These are phyloP conservation scores for Styela plicata DNA, from an alignment of 23 tunicate species.

Conservation along the genomic window DNA sequence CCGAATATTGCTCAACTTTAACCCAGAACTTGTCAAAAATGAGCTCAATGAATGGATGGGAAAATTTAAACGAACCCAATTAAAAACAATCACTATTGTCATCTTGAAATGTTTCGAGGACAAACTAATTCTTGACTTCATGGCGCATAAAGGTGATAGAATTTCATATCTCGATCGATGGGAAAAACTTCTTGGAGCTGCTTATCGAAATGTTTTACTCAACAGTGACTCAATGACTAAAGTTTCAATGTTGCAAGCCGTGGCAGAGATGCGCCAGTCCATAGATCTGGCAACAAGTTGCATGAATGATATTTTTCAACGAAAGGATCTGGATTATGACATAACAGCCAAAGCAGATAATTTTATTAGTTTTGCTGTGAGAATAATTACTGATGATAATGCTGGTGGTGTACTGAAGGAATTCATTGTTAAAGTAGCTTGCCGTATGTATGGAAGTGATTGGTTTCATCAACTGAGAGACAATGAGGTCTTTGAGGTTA, in stretches of 20 bases:
- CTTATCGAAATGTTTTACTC: not conserved
- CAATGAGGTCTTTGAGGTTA: constrained; percentile 1
- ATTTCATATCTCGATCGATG: constrained; percentile 5
- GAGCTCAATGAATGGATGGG: not conserved
- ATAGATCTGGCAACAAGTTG: not conserved
- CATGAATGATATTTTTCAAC: constrained; percentile 15
- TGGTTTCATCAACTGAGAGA: constrained; percentile 17
- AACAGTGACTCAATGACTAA: not conserved
- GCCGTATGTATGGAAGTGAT: constrained; percentile 2
- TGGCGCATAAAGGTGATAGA: not conserved
- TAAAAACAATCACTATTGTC: not conserved
- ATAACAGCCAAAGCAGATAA: not conserved
- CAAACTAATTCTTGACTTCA: not conserved
- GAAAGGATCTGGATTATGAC: not conserved
- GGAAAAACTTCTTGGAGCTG: not conserved
- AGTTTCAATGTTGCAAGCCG: constrained; percentile 2
- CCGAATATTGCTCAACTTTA: constrained; percentile 4
- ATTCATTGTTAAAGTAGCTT: constrained; percentile 8
- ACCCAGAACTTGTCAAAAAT: constrained; percentile 13
- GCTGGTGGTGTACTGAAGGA: not conserved
- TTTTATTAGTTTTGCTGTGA: not conserved
- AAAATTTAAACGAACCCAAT: not conserved
- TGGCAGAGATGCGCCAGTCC: constrained; percentile 1
- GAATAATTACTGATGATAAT: not conserved
- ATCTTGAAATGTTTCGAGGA: constrained; percentile 28